Percentiles rank a stretch among this genome's conserved stretches.
These are phyloP conservation scores for Temnothorax nylanderi DNA, from an alignment of 1,140 invertebrate species.

Conservation along the genomic window DNA sequence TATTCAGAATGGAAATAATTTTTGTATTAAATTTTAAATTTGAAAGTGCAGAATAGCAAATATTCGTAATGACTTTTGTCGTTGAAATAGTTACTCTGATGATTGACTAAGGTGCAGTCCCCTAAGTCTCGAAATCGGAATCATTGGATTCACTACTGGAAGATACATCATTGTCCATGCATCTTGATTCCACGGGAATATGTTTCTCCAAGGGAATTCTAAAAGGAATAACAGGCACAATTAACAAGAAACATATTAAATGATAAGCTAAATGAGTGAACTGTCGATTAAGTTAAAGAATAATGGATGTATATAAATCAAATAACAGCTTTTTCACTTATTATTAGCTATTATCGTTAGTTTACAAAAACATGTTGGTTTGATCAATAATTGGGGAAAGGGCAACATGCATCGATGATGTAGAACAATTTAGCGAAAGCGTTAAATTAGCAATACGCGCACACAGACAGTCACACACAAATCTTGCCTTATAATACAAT, in stretches of 20 bases:
- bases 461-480: conserved; percentile 17
- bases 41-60: background rate
- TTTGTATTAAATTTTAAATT: conserved; percentile 1
- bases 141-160: conserved; percentile 76
- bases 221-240: conserved; percentile 32
- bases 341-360: conserved; percentile 12
- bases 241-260: conserved; percentile 5
- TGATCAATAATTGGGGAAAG: background rate
- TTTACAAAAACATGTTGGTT: conserved; percentile 1
- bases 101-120: background rate
- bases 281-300: background rate
- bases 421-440: conserved; percentile 28
- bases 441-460: conserved; percentile 8
- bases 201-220: conserved; percentile 74
- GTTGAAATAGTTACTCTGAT: background rate
- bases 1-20: conserved; percentile 43
- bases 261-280: background rate
- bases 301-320: background rate
- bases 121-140: conserved; percentile 76
- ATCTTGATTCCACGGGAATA: conserved; percentile 68
- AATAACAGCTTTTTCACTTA: background rate
- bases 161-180: conserved; percentile 73
- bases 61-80: conserved; percentile 13
- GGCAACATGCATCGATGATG: background rate
- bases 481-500: conserved; percentile 52